Base-by-base conservation (phyloP, 2,113 vertebrate species). In the Notiomystis cincta region DNA sequence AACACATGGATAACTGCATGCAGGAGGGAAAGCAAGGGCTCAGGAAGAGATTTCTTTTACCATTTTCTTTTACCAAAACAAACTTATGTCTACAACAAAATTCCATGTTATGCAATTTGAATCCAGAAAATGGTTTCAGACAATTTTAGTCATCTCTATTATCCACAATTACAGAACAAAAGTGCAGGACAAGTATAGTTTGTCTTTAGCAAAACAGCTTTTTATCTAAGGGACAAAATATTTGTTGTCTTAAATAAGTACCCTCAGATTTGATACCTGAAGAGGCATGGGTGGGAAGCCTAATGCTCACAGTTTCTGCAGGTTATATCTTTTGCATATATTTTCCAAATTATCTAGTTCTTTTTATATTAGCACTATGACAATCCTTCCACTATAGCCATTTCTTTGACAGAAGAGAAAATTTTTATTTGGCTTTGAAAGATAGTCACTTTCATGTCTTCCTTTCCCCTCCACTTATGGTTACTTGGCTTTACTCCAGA, bases 361-460 rank as follows among this genome's bases (percentile, higher is more conserved):
- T 95, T 96, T 97, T 95, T 51, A 45, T 72, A 88, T 77, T 87
- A 94, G 19, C 61, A 85, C 35, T 56, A 11, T 72, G 88, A 89
- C 76, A 94, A 70, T 38, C 75, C 58, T 96, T 96, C 53, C 53
- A 45, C 30, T 71, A 38, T 75, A 47, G 66, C n/a, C 28, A 65
- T 72, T 88, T 70, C 73, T 58, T 83, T 78, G 58, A 79, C 51
- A 73, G 62, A 51, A 96, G n/a, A 65, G 23, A 73, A 61, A 89
- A 78, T 81, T 92, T 82, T 89, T 23, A 89, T 82, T 69, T 82
- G 40, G 61, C 40, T 91, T 84, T 90, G 58, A 92, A 70, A 57
- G 48, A 54, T 33, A 93, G 64, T 75, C 5, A 31, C 23, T 62
- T 80, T 65, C 7, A 38, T 70, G 45, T 73, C 10, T 84, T 66